Base-by-base conservation (phyloP, 1,140 invertebrate genomes). In the Drosophila nebulosa region DNA sequence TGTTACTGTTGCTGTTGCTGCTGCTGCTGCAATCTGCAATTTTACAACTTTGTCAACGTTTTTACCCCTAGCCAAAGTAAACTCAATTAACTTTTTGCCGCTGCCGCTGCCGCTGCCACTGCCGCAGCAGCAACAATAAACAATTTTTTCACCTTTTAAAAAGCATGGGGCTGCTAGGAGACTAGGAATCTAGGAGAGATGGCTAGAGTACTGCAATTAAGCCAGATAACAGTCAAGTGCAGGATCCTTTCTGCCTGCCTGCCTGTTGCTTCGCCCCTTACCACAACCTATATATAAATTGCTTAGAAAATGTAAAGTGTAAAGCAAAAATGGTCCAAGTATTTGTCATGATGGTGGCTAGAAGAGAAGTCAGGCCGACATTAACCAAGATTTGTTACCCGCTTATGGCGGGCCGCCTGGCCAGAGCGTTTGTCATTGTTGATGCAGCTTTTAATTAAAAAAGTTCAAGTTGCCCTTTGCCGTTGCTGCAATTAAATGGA, bases 51-150 rank as follows among this genome's bases (percentile, higher is more conserved):
- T 88, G 78, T 88, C 78, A 86, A 86, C 83, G 78, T 86, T 86
- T 86, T 81, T 86, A 69, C 74, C 59, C 62, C 59, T 61, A 69
- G 83, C 71, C 60, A 86, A 88, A 83, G 78, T 83, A 86, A 86
- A 86, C 83, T 86, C 71, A 86, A 86, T 86, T 86, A 86, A 86
- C 83, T 88, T 88, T 88, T 88, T 88, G 68, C 81, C 64, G 67
- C 67, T 70, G 70, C 63, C 57, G 52, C 32, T 67, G 27, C 24
- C 27, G 32, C 26, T 70, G 70, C 63, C 57, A 32, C 50, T 67
- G 42, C 64, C 51, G 53, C 27, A 36, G 70, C 60, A 59, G 74
- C 74, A 72, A 86, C 83, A 86, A 86, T 86, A 86, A 86, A 86
- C 83, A 78, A 81, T 85, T 88, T 88, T 86, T 85, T 86, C 69